These are phyloP conservation scores for Drosophila nigromelanica DNA, from an alignment of 1,140 invertebrate species.

Conservation along the genomic window DNA sequence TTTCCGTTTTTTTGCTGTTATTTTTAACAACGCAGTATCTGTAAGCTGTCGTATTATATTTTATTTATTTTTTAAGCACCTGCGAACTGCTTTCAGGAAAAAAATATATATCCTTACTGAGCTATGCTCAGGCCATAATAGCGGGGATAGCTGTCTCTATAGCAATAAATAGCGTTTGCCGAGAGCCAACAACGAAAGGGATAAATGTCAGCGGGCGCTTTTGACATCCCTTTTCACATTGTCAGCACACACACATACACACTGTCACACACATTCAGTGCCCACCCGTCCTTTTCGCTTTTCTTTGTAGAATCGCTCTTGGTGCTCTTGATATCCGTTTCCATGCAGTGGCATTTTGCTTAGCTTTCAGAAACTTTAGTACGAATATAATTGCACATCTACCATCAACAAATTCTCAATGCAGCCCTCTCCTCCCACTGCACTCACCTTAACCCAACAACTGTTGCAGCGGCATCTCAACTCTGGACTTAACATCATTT, in stretches of 20 bases:
- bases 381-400: conserved; percentile 59
- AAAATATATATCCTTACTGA: conserved; percentile 40
- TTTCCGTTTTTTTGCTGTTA: conserved; percentile 27
- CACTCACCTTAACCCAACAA: conserved; percentile 31
- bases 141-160: conserved; percentile 44
- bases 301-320: conserved; percentile 19
- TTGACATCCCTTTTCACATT: conserved; percentile 50
- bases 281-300: conserved; percentile 4
- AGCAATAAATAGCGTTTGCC: conserved; percentile 51
- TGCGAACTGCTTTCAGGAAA: conserved; percentile 5
- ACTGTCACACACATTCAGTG: background rate
- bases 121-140: conserved; percentile 37
- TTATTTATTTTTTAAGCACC: conserved; percentile 49
- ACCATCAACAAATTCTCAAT: background rate
- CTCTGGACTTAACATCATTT: conserved; percentile 10
- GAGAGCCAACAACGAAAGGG: conserved; percentile 16
- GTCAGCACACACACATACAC: conserved; percentile 31
- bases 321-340: conserved; percentile 48
- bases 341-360: conserved; percentile 50
- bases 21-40: conserved; percentile 26
- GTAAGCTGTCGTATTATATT: background rate
- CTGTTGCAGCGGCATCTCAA: conserved; percentile 24
- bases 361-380: conserved; percentile 53
- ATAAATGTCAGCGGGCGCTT: conserved; percentile 13
- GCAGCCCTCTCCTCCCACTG: no score